Evolutionary conservation across 2,113 vertebrate species (phyloP).

Genomic region (Proteles cristata): DNA sequence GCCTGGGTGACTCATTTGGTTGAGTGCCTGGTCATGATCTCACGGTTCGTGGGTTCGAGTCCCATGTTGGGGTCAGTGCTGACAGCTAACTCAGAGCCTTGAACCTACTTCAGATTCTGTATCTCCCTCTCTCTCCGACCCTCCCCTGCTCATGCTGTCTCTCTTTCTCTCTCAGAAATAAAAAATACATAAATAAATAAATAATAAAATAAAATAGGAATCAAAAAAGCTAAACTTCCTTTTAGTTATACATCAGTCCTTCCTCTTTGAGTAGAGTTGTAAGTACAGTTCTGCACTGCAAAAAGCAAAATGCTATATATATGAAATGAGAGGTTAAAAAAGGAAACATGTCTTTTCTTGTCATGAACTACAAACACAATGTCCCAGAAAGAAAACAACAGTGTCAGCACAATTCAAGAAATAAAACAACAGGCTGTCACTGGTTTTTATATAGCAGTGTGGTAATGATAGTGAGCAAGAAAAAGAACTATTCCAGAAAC

Average conservation of each 20-base stretch:
- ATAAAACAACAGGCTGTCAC: conserved; percentile 6
- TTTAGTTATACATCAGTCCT: not conserved
- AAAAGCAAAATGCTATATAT: not conserved
- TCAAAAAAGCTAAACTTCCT: not conserved
- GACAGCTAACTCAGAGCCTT: no score
- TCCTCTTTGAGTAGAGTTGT: not conserved
- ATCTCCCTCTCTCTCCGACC: no score
- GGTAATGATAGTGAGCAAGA: not conserved
- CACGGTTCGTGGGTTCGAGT: no score
- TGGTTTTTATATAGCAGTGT: not conserved
- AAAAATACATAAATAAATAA: no score
- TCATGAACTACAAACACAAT: conserved; percentile 15
- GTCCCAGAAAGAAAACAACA: conserved; percentile 29
- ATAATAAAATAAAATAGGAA: not conserved
- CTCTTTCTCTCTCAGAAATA: no score
- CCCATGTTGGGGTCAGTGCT: no score
- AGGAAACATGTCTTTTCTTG: not conserved
- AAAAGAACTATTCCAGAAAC: not conserved
- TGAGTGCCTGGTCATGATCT: no score
- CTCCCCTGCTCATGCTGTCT: no score
- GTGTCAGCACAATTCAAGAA: conserved; percentile 46
- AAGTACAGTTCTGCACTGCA: not conserved
- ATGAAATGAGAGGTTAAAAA: not conserved
- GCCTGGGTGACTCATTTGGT: no score
- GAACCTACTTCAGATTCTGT: no score